Evolutionary conservation across 1,140 invertebrate genomes (phyloP).

Genomic region (Spodoptera litura): DNA sequence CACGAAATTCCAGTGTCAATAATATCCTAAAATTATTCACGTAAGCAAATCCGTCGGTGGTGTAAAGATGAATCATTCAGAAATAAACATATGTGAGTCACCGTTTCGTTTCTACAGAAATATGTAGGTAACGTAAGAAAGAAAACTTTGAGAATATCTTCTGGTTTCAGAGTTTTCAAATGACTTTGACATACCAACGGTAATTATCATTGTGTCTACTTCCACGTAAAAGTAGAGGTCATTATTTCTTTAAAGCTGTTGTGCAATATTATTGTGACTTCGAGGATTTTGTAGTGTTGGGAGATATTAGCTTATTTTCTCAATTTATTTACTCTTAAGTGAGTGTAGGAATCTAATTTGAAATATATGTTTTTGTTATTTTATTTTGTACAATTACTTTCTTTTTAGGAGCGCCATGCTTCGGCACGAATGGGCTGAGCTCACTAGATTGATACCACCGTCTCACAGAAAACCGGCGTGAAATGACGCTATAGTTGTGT

Average conservation of each 20-base stretch:
- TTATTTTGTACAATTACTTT: too few species aligned
- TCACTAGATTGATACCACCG: too few species aligned
- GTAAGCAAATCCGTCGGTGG: constrained; percentile 31
- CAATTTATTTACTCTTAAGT: too few species aligned
- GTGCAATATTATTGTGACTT: neutral
- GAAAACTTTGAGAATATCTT: constrained; percentile 17
- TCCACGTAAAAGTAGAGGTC: too few species aligned
- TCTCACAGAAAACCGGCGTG: too few species aligned
- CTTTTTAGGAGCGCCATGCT: too few species aligned
- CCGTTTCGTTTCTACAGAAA: constrained; percentile 26
- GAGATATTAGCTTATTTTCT: too few species aligned
- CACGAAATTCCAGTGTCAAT: constrained; percentile 29
- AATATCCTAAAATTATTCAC: constrained; percentile 50
- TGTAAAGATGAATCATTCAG: constrained; percentile 52
- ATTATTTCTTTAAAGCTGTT: too few species aligned
- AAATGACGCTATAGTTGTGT: too few species aligned
- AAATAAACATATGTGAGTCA: constrained; percentile 56
- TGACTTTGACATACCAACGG: constrained; percentile 22
- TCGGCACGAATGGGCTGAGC: too few species aligned
- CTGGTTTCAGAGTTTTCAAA: constrained; percentile 13
- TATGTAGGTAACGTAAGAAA: constrained; percentile 33
- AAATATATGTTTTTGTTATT: too few species aligned
- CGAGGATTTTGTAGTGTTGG: neutral
- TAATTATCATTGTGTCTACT: neutral
- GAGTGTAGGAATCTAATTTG: too few species aligned